These are phyloP conservation scores for Montipora sp. DNA, from an alignment of 64 coral and sea anemone species.

Conservation along the genomic window DNA sequence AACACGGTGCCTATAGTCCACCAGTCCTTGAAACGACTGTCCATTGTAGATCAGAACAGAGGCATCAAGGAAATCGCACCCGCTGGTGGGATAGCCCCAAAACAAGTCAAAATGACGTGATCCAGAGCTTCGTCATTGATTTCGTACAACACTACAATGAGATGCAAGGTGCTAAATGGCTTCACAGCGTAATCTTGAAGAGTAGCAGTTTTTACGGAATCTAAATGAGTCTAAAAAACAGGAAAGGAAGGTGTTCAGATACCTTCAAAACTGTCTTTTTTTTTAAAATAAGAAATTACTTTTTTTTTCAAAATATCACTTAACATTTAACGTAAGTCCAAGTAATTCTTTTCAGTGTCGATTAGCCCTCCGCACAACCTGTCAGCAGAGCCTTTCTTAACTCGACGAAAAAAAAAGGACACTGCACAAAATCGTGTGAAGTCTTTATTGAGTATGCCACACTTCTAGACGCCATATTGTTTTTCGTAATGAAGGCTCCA, in stretches of 20 bases:
- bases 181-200: slow-evolving; percentile 80
- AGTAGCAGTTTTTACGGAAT: slow-evolving; percentile 33
- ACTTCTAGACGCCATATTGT: no score
- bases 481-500: no score
- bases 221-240: slow-evolving; percentile 28
- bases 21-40: slow-evolving; percentile 40
- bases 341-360: no score
- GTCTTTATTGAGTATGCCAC: no score
- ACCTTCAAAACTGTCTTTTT: no score
- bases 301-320: no score
- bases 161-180: slow-evolving; percentile 69
- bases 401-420: no score
- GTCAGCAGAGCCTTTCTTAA: no score
- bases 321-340: no score
- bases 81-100: slow-evolving; percentile 82
- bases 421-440: no score
- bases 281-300: no score
- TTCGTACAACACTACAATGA: slow-evolving; percentile 92
- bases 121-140: slow-evolving; percentile 76
- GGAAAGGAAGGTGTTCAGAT: not conserved
- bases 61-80: slow-evolving; percentile 79
- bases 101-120: slow-evolving; percentile 89
- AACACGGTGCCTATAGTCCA: slow-evolving; percentile 26
- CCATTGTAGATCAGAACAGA: slow-evolving; percentile 95
- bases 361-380: no score